Base-by-base conservation (phyloP, 2,888 invertebrate genomes). In the Ochropacha duplaris region DNA sequence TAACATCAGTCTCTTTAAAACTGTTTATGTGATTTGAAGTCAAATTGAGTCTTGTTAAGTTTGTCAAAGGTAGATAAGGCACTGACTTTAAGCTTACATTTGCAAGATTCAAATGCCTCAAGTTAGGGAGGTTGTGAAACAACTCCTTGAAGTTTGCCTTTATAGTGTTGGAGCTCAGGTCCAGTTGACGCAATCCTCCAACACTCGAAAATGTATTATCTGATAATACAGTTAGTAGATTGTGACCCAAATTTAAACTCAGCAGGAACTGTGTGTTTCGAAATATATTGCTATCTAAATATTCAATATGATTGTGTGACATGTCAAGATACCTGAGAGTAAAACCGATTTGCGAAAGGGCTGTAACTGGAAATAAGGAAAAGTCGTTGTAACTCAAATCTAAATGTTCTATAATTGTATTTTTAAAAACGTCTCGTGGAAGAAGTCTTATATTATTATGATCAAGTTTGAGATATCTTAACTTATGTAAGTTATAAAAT, bases 191-290 rank as follows among this genome's bases (percentile, higher is more conserved):
- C 62, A 97, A 90, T 68, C 96, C 95, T 50, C 96, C 95, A 57
- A 98, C 93, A 77, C 96, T 96, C 24, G 96, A 96, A 84, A 98
- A 98, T 22, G 97, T 97, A 83, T 97, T 97, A 87, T 98, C 98
- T 2, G 97, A 97, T 65, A 98, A 87, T 64, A 97, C 96, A 19
- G 96, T 96, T 62, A 98, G 93, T 76, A 96, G 95, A 88, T 98
- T 98, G 76, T 94, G 94, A 51, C 96, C 96, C 76, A 98, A 88
- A 88, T 97, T 96, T 58, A 98, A 91, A 70, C 94, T 95, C 58
- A 96, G 94, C 50, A 98, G 89, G 81, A 96, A 96, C 56, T 97
- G 96, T 31, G 96, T 96, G 74, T 96, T 96, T 49, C 97, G 95
- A 79, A 98, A 97, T 88, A 97, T 97, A 62, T 96, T 97, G 69